phyloP scores from a whole-genome alignment of 2,797 vertebrate genomes.

The Podargus strigoides region DNA sequence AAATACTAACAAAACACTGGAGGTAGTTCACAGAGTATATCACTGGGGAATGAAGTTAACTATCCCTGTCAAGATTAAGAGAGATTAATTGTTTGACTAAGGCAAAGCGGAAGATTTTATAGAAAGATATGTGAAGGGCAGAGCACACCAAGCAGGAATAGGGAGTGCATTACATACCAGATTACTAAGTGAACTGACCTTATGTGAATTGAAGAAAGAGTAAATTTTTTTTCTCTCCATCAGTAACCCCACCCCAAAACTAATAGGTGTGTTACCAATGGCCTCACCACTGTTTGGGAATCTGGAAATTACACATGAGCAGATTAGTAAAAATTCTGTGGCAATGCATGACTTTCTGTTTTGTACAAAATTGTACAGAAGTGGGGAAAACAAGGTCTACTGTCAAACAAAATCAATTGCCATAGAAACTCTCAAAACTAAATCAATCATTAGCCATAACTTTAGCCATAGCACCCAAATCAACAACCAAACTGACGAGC shows the following conservation, averaged over 20 bases:
- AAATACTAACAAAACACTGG: conserved; percentile 3
- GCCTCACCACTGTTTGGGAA: background rate
- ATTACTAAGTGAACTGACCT: background rate
- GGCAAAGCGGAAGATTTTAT: background rate
- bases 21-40: background rate
- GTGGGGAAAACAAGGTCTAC: background rate
- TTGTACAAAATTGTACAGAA: background rate
- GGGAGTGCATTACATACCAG: background rate
- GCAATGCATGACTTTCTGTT: background rate
- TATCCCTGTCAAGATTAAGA: background rate
- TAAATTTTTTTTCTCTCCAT: background rate
- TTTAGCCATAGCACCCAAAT: background rate
- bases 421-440: background rate
- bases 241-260: background rate
- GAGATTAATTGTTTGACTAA: conserved; percentile 2
- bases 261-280: accelerated
- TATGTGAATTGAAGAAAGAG: background rate
- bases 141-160: background rate
- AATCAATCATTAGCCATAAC: no score
- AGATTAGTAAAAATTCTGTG: background rate
- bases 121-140: background rate
- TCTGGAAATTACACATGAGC: background rate
- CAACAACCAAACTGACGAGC: background rate
- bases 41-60: background rate
- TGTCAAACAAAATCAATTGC: background rate